Base-by-base conservation (phyloP, 2,113 vertebrate genomes). In the Malurus cyaneus region DNA sequence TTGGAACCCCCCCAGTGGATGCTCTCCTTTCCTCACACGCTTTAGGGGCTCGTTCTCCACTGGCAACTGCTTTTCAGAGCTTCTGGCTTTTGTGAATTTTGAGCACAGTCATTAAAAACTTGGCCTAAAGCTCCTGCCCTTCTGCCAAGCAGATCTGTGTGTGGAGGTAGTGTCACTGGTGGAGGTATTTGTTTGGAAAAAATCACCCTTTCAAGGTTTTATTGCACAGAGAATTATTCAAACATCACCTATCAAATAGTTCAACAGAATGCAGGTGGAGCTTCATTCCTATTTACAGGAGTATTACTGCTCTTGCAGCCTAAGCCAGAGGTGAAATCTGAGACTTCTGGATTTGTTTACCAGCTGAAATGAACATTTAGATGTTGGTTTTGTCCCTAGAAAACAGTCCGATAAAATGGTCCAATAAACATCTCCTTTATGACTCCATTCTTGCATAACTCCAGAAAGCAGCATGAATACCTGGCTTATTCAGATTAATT, bases 41-140 rank as follows among this genome's bases (percentile, higher is more conserved):
- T 76, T 34, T 3, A 21, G 12, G 24, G 93, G 15, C 26, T 10
- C 1, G 0, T 36, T 73, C 53, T 57, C 49, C 42, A 31, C 42
- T 77, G 73, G 80, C 89, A 85, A 2, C 21, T 20, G 85, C 79
- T 77, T 71, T 62, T 11, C 69, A 79, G 81, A 87, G 88, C 69
- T 80, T 16, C 24, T 57, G 84, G 62, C 70, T 80, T 59, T 19
- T 36, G 14, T 23, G 64, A 47, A 8, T 56, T 82, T 80, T 70
- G 36, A 70, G 81, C 71, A 80, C 0, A 86, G 60, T 83, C 89
- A 92, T 78, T 94, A 86, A 89, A 94, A 80, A 31, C 54, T 80
- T 96, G 94, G 94, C 83, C 17, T 36, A 10, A 72, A 88, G 21
- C 29, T 47, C 1, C 42, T 34, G 59, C 31, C 47, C 70, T 50